Percentiles rank a stretch among this genome's conserved stretches.
Conservation (phyloP, 64 coral and sea anemone genomes). For the Astreopora myriophthalma region DNA sequence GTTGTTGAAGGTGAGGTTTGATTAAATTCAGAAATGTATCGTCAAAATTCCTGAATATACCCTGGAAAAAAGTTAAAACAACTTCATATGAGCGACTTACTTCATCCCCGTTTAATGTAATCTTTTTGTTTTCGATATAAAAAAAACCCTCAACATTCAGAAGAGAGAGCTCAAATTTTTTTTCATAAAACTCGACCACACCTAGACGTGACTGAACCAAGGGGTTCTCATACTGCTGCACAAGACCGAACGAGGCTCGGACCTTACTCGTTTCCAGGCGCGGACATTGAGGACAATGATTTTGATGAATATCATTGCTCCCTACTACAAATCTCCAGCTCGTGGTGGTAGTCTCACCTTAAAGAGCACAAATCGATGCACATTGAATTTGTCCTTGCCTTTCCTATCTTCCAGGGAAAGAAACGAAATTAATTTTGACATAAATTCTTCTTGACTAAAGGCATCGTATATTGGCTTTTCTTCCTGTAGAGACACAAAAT, state of each 20-base stretch:
- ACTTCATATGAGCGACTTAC: not conserved
- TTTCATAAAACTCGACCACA: too few relatives aligned
- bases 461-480: slow-evolving; percentile 84
- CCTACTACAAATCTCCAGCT: not conserved
- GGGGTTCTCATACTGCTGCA: too few relatives aligned
- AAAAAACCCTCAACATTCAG: too few relatives aligned
- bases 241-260: too few relatives aligned
- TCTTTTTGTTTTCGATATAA: too few relatives aligned
- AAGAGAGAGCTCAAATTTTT: too few relatives aligned
- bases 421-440: slow-evolving; percentile 84
- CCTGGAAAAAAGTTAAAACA: slow-evolving; percentile 50
- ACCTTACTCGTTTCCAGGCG: too few relatives aligned
- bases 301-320: too few relatives aligned
- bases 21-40: slow-evolving; percentile 78
- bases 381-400: slow-evolving; percentile 97
- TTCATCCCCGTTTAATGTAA: too few relatives aligned
- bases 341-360: slow-evolving; percentile 58
- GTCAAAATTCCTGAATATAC: slow-evolving; percentile 92
- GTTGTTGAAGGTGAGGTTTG: slow-evolving; percentile 88
- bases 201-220: too few relatives aligned
- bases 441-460: slow-evolving; percentile 90
- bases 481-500: slow-evolving; percentile 52
- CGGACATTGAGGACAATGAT: too few relatives aligned
- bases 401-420: slow-evolving; percentile 94
- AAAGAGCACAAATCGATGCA: slow-evolving; percentile 90